Evolutionary conservation across 2,113 vertebrate genomes (phyloP).

Genomic region (Gallinago paraguaiae): DNA sequence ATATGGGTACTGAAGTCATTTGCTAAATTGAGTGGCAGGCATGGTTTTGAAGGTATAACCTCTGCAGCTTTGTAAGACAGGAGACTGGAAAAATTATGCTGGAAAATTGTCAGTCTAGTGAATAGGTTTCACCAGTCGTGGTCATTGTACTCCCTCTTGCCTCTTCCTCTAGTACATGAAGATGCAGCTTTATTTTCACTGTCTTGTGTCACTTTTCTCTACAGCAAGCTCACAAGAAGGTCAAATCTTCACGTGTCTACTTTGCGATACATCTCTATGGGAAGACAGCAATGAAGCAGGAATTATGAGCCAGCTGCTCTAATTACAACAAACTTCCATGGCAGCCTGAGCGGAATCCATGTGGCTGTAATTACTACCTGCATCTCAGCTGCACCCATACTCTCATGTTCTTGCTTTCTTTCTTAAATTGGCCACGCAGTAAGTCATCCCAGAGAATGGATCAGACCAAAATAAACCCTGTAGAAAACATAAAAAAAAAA

Average conservation of each 20-base stretch:
- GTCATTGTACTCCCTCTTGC: not conserved
- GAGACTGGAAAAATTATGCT: not conserved
- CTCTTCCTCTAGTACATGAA: not conserved
- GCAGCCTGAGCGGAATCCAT: not conserved
- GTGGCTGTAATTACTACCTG: not conserved
- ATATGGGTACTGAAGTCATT: not conserved
- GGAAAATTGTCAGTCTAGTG: not conserved
- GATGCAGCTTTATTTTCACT: not conserved
- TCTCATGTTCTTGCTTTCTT: not conserved
- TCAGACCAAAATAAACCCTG: not conserved
- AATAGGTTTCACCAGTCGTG: not conserved
- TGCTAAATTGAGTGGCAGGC: not conserved
- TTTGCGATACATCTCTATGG: not conserved
- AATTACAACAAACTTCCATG: not conserved
- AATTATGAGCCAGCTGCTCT: not conserved
- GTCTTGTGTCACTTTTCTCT: not conserved
- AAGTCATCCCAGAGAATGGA: not conserved
- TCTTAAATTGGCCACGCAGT: not conserved
- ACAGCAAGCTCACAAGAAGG: not conserved
- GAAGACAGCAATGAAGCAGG: not conserved
- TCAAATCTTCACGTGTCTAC: not conserved
- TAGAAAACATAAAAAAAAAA: not conserved
- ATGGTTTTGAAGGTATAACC: not conserved
- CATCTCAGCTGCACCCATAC: not conserved
- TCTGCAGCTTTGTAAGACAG: not conserved